These are phyloP conservation scores for Hydropotes inermis DNA, from an alignment of 2,113 vertebrate species.

Conservation along the genomic window DNA sequence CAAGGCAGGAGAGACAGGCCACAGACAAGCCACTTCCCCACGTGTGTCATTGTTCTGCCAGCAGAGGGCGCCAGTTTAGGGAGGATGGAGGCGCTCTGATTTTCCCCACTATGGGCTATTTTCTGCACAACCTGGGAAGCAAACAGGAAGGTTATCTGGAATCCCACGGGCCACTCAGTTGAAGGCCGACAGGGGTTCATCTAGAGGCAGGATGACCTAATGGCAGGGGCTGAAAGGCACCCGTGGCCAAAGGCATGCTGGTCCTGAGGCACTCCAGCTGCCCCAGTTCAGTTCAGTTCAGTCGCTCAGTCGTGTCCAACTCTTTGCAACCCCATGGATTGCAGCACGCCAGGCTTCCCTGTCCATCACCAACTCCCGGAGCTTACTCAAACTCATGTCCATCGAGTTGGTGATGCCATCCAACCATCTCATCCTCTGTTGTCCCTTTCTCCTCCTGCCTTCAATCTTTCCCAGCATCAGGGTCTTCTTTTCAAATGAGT, in stretches of 20 bases:
- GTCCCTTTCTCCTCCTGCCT: not conserved
- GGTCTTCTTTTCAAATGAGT: not conserved
- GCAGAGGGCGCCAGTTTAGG: slow-evolving; percentile 4
- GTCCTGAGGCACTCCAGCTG: not conserved
- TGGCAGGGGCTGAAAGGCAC: not conserved
- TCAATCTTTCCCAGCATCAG: not conserved
- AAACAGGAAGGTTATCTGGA: not conserved
- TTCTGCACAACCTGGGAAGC: not conserved
- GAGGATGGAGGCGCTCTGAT: not conserved
- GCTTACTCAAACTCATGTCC: not conserved
- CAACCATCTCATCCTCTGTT: not conserved
- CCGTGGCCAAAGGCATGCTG: not conserved
- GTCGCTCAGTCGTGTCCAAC: not conserved
- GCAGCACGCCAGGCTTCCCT: not conserved
- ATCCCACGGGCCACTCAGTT: accelerated
- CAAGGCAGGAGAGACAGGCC: not conserved
- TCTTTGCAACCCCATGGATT: not conserved
- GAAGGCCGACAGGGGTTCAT: not conserved
- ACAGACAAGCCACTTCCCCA: accelerated
- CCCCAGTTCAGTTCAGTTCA: not conserved
- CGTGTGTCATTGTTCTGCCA: not conserved
- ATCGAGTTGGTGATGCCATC: not conserved
- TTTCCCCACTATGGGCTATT: not conserved
- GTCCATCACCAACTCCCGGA: not conserved
- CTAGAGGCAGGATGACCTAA: not conserved